Evolutionary conservation across 1,140 invertebrate genomes (phyloP).

Genomic region (Heterodera schachtii): DNA sequence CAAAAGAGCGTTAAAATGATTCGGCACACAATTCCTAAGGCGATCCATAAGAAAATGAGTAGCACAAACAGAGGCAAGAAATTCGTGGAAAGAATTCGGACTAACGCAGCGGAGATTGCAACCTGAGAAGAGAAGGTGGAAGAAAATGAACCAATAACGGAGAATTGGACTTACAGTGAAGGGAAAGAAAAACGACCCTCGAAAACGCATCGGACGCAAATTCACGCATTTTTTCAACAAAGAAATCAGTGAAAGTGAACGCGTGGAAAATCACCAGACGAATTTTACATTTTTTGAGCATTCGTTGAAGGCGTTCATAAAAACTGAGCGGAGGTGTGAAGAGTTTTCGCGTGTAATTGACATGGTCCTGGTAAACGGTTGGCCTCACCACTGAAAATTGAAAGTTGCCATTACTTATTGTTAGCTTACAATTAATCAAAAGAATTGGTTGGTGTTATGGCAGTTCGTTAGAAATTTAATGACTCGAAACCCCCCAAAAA

Average conservation of each 20-base stretch:
- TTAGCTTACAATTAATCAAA: too few species aligned
- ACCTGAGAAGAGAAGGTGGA: background rate
- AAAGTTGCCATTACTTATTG: too few species aligned
- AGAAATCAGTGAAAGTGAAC: constrained; percentile 41
- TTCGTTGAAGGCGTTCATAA: constrained; percentile 32
- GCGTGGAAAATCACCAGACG: constrained; percentile 23
- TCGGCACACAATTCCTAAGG: constrained; percentile 18
- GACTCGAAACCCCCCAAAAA: too few species aligned
- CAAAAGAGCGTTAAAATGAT: constrained; percentile 23
- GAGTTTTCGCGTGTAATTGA: constrained; percentile 31
- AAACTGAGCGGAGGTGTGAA: constrained; percentile 38
- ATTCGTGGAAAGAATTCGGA: constrained; percentile 24
- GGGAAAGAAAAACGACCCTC: background rate
- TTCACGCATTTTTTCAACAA: constrained; percentile 36
- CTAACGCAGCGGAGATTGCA: constrained; percentile 30
- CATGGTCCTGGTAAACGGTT: constrained; percentile 5
- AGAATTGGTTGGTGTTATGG: too few species aligned
- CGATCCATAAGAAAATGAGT: constrained; percentile 29
- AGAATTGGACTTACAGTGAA: constrained; percentile 22
- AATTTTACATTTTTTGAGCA: constrained; percentile 29
- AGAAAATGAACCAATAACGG: background rate
- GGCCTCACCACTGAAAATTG: background rate
- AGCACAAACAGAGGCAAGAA: constrained; percentile 5
- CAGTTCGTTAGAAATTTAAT: too few species aligned
- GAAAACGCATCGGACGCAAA: constrained; percentile 6